A percentile compares a stretch with the other conserved stretches of the same genome.
These are phyloP conservation scores for Gallinago jamesoni DNA, from an alignment of 2,113 vertebrate genomes.

Conservation along the genomic window DNA sequence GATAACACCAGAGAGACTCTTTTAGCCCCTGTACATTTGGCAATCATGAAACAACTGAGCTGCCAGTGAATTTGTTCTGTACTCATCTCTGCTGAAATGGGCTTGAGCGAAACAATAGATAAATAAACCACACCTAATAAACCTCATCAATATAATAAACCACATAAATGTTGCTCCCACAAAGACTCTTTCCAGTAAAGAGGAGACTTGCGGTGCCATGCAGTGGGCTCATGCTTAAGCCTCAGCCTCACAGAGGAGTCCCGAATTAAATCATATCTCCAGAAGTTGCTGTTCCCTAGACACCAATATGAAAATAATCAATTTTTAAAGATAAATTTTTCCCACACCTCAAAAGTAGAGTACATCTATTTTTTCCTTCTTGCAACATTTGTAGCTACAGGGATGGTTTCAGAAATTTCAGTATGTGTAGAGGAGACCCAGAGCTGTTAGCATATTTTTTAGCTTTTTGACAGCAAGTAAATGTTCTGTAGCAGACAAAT, in stretches of 20 bases:
- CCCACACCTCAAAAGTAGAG: constrained; percentile 7
- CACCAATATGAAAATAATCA: constrained; percentile 54
- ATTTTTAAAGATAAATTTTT: constrained; percentile 48
- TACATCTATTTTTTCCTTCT: not conserved
- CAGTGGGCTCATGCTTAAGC: not conserved
- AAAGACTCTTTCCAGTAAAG: not conserved
- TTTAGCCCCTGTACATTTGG: not conserved
- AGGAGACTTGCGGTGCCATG: not conserved
- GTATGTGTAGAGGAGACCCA: constrained; percentile 6
- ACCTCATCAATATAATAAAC: not conserved
- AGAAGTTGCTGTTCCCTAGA: constrained; percentile 23
- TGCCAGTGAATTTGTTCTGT: not conserved
- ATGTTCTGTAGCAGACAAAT: constrained; percentile 71
- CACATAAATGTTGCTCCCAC: rapidly evolving
- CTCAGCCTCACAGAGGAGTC: not conserved
- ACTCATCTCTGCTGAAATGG: not conserved
- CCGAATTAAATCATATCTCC: constrained; percentile 27
- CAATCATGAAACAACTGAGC: not conserved
- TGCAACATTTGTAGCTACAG: not conserved
- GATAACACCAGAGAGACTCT: not conserved
- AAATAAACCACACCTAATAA: not conserved
- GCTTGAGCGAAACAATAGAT: not conserved
- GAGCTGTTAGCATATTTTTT: constrained; percentile 57
- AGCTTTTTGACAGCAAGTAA: constrained; percentile 65
- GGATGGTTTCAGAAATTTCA: constrained; percentile 52